A percentile compares a stretch with the other conserved stretches of the same genome.
phyloP scores from a whole-genome alignment of 2,113 vertebrate genomes.

The Tringa solitaria region DNA sequence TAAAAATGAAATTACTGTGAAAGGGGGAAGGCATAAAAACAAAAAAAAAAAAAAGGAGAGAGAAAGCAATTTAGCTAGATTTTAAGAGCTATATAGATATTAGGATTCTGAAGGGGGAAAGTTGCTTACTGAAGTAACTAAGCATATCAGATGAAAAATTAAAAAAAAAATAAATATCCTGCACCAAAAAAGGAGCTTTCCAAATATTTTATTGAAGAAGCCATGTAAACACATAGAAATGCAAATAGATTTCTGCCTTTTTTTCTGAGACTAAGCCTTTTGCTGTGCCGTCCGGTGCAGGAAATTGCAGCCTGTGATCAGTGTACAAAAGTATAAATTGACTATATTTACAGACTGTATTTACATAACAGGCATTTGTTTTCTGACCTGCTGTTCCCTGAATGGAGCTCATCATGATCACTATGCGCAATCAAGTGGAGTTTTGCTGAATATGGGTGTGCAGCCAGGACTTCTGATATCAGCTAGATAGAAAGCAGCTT shows the following conservation, averaged over 20 bases:
- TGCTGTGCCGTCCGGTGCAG: background rate
- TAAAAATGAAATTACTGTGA: background rate
- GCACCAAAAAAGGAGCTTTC: background rate
- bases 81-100: background rate
- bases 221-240: background rate
- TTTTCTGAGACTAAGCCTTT: background rate
- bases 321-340: conserved; percentile 4
- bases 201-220: background rate
- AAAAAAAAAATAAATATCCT: background rate
- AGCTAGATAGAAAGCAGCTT: background rate
- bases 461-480: conserved; percentile 18
- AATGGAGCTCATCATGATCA: conserved; percentile 35
- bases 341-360: conserved; percentile 9
- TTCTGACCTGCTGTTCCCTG: background rate
- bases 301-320: conserved; percentile 3
- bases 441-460: background rate
- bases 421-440: background rate
- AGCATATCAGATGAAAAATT: background rate
- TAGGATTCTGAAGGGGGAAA: background rate
- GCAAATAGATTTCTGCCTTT: background rate
- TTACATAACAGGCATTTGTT: background rate
- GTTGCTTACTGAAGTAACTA: background rate
- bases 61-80: background rate
- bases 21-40: background rate
- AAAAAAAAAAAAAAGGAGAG: background rate